These are phyloP conservation scores for Emydoidea blandingii DNA, from an alignment of 2,797 vertebrate species.

Conservation along the genomic window DNA sequence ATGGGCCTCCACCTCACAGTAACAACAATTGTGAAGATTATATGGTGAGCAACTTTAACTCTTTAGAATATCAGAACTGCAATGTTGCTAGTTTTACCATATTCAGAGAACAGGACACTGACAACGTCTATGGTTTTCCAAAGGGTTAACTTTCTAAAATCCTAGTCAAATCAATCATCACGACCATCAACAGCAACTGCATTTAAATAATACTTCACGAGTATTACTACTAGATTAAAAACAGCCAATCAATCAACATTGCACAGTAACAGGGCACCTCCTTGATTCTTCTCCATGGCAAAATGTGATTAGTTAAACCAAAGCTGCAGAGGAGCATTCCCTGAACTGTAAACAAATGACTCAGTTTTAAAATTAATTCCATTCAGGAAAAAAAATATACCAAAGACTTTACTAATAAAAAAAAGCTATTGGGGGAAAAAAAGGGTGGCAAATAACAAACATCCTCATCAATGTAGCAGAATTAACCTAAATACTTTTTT, in stretches of 20 bases:
- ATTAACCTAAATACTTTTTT: neutral
- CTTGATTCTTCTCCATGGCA: neutral
- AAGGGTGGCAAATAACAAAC: neutral
- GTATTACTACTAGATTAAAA: rapidly evolving
- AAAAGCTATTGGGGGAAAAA: neutral
- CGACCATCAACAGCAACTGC: neutral
- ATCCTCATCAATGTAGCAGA: neutral
- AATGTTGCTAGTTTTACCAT: neutral
- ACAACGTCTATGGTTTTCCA: neutral
- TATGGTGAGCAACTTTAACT: neutral
- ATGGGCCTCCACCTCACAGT: neutral
- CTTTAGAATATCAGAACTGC: neutral
- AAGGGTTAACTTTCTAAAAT: neutral
- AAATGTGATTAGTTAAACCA: neutral
- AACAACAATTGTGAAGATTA: neutral
- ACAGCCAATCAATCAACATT: neutral
- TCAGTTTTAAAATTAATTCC: neutral
- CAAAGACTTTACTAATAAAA: neutral
- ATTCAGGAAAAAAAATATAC: neutral
- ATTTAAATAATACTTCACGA: neutral
- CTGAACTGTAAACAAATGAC: neutral
- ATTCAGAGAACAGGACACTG: neutral
- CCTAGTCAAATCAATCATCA: neutral
- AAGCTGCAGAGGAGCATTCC: neutral
- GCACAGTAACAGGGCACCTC: neutral